A percentile compares a stretch with the other conserved stretches of the same genome.
phyloP scores from a whole-genome alignment of 2,888 invertebrate genomes.

The Byasa hedistus region DNA sequence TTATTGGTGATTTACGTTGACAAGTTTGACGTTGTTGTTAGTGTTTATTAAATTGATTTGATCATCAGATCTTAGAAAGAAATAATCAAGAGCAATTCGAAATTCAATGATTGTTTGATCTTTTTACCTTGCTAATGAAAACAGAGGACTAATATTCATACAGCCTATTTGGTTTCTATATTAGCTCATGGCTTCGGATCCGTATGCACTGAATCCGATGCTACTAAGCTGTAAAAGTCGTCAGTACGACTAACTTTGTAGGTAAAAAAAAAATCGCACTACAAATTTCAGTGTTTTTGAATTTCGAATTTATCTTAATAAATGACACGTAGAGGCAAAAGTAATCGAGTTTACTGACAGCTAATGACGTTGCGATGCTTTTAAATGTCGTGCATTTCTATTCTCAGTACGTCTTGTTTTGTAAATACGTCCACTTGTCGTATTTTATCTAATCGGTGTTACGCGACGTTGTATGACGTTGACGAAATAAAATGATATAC shows the following conservation, averaged over 20 bases:
- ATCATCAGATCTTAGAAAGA: too few species aligned
- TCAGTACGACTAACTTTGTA: too few species aligned
- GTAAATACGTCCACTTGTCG: slow-evolving; percentile 56
- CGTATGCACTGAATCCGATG: too few species aligned
- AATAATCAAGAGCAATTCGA: background rate
- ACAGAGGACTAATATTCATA: too few species aligned
- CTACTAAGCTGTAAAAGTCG: too few species aligned
- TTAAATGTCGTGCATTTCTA: slow-evolving; percentile 47
- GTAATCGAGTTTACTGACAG: slow-evolving; percentile 3
- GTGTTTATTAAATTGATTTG: too few species aligned
- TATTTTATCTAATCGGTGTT: slow-evolving; percentile 47
- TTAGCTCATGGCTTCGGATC: too few species aligned
- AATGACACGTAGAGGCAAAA: slow-evolving; percentile 1
- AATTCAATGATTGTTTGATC: background rate
- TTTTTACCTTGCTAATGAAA: too few species aligned
- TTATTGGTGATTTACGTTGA: too few species aligned
- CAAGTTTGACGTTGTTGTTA: too few species aligned
- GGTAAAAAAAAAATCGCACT: too few species aligned
- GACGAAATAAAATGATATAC: slow-evolving; percentile 58
- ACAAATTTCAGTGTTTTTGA: background rate
- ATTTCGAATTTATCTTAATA: background rate
- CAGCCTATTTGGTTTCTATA: too few species aligned
- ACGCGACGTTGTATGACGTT: slow-evolving; percentile 43
- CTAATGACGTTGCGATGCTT: slow-evolving; percentile 27
- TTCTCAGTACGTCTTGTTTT: slow-evolving; percentile 39